Evolutionary conservation across 2,797 vertebrate species (phyloP), one percentile per base, ranked within the genome.

Genomic region (Chiroxiphia lanceolata): DNA sequence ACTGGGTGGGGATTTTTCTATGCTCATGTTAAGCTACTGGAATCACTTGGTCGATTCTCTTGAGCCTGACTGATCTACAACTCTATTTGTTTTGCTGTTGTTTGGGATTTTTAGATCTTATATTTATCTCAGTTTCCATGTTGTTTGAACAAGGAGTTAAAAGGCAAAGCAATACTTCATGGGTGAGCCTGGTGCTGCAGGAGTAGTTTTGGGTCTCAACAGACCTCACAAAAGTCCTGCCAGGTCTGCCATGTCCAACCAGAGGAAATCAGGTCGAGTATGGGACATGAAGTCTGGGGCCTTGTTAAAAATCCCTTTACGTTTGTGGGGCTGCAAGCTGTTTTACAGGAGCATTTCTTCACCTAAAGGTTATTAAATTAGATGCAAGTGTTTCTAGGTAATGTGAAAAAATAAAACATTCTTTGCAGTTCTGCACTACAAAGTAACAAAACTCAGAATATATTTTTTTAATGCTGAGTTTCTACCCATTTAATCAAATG

Each of bases 41-140:
- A 94, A 76, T 92, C 67, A 48, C 50, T 89, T 92, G 76, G 68
- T 53, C 82, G 60, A 74, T 85, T 86, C 82, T 82, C 84, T 70
- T 87, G 60, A 86, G 47, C 20, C 64, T 50, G 74, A 69, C 82
- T 84, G 70, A 76, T 82, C 65, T 75, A n/a, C 44, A 78, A 3
- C 25, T 75, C 2, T 68, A 78, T 88, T 92, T 87, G 36, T 44
- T 91, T 69, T 91, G 38, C 67, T 80, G 40, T 78, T 90, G 45
- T 91, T 74, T 18, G 15, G 51, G 61, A 27, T 75, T 93, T 95
- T 90, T 51, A 26, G 38, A 44, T 86, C 47, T 65, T 68, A 6
- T 54, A 67, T 94, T 93, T 83, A 45, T 81, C 72, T 59, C 31
- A 48, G 56, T 69, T 95, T 88, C 50, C 21, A 1, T 12, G 19